These are phyloP conservation scores for Gryllus longicercus DNA, from an alignment of 2,888 invertebrate species.

Conservation along the genomic window DNA sequence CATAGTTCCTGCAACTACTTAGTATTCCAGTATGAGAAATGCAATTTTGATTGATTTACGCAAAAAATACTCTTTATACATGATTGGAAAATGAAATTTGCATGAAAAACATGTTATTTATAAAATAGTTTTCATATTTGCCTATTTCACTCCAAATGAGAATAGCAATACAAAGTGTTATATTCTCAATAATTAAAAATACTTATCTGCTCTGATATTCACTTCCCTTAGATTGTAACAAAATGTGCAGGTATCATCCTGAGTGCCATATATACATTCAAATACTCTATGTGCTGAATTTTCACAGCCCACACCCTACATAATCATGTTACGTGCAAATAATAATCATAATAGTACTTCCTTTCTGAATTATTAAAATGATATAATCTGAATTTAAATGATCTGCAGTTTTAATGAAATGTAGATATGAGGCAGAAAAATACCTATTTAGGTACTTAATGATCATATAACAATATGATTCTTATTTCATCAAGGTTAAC, in stretches of 20 bases:
- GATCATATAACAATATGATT: too few relatives aligned
- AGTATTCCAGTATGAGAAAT: constrained; percentile 6
- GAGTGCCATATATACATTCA: constrained; percentile 4
- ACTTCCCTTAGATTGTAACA: not conserved
- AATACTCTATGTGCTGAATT: not conserved
- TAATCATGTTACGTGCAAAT: not conserved
- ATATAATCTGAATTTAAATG: too few relatives aligned
- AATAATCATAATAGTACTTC: not conserved
- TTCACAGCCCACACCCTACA: constrained; percentile 2
- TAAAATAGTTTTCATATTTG: not conserved
- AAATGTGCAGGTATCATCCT: constrained; percentile 17
- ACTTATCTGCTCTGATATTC: not conserved
- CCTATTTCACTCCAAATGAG: constrained; percentile 8
- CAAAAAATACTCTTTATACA: not conserved
- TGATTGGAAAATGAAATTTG: constrained; percentile 3
- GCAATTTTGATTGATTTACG: constrained; percentile 2
- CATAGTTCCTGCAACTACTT: not conserved
- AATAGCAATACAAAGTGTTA: not conserved
- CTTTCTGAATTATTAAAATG: too few relatives aligned
- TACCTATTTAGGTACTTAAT: too few relatives aligned
- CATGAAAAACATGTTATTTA: constrained; percentile 1
- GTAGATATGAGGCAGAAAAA: too few relatives aligned
- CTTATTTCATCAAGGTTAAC: too few relatives aligned
- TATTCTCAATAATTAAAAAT: constrained; percentile 17
- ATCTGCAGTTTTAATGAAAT: too few relatives aligned